Evolutionary conservation across 2,113 vertebrate genomes (phyloP), one percentile per base, ranked within the genome.

Genomic region (Cricetomys ansorgei): DNA sequence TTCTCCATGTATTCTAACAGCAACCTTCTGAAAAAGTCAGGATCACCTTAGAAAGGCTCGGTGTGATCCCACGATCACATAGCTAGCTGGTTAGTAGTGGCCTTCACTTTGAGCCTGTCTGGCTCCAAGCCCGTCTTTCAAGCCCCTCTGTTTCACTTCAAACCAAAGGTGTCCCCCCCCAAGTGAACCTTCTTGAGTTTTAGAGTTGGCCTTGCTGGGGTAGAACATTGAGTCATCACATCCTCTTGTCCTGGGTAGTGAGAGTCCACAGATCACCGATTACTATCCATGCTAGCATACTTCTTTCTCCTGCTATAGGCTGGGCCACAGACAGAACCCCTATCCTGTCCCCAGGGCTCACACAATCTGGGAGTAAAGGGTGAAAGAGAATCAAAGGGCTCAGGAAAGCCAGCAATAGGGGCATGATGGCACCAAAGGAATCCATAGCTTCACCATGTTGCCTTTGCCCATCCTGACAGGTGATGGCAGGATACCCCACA

Each of bases 401-500:
- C 64, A 12, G 50, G 40, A 55, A 25, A 55, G 83, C 9, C 1
- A 7, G 48, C 62, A 34, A 27, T 2, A 2, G 6, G 10, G 10
- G 11, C 37, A 27, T 37, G 17, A 27, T 59, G 37, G 83, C 77
- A 37, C n/a, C 2, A 9, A 12, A 70, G 53, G 21, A 43, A 55
- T 13, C 53, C 5, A 25, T 9, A 3, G 37, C 53, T 29, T 17
- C 4, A 17, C 43, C 72, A 62, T 57, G 6, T 55, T 40, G 77
- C 83, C 45, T 55, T 37, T 17, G 17, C 69, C 12, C 12, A 12
- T 59, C 27, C 16, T 0, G 12, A 6, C 65, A 98, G 98, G 96
- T 97, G 48, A 62, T 98, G 85, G 84, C 81, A 0, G 73, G 48
- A 0, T 95, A 97, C 67, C 97, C 97, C 50, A 59, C 57, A 0